Evolutionary conservation across 2,797 vertebrate species (phyloP).

Genomic region (Natrix natrix): DNA sequence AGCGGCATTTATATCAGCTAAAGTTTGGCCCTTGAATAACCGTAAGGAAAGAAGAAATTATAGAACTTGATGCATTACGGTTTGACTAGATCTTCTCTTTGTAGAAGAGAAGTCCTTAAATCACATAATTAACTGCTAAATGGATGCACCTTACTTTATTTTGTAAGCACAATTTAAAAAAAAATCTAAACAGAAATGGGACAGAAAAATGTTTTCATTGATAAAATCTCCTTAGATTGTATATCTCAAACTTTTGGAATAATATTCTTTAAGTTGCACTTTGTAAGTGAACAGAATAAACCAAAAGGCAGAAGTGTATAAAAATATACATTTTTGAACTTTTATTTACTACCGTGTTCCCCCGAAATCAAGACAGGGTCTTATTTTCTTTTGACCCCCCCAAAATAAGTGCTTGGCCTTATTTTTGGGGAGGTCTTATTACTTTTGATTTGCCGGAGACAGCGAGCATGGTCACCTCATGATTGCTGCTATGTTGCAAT

Average conservation of each 20-base stretch:
- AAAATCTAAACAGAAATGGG: neutral
- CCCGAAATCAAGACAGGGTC: too few relatives aligned
- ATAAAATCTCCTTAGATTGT: neutral
- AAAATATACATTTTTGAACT: neutral
- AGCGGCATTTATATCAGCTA: neutral
- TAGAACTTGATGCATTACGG: neutral
- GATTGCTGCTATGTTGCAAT: too few relatives aligned
- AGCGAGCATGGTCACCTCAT: too few relatives aligned
- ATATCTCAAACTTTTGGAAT: too few relatives aligned
- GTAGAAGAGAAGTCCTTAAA: neutral
- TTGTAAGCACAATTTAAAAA: neutral
- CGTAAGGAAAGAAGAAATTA: neutral
- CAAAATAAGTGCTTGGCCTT: too few relatives aligned
- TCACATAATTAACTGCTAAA: neutral
- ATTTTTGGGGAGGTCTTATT: too few relatives aligned
- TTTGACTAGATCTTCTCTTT: neutral
- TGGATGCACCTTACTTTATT: neutral
- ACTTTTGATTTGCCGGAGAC: too few relatives aligned
- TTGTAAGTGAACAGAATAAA: neutral
- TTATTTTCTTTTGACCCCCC: too few relatives aligned
- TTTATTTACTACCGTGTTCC: neutral
- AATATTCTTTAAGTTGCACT: neutral
- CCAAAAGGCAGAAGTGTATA: neutral
- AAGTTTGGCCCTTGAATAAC: neutral
- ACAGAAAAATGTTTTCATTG: neutral